Percentiles rank a stretch among this genome's conserved stretches.
phyloP scores from a whole-genome alignment of 2,113 vertebrate species.

The Pseudonaja textilis region DNA sequence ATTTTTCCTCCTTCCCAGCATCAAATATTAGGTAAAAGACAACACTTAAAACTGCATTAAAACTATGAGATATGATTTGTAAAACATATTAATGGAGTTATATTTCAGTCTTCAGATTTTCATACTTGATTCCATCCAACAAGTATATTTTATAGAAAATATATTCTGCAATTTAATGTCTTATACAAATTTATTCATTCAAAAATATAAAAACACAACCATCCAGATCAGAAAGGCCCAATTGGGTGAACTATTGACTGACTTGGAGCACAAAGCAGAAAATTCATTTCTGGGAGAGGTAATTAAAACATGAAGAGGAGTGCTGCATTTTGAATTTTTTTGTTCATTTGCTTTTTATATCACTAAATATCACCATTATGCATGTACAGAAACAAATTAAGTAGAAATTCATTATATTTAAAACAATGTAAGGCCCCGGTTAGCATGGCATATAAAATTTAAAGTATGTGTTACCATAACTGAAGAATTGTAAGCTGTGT shows the following conservation, averaged over 20 bases:
- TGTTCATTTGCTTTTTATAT: not conserved
- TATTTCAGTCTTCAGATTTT: not conserved
- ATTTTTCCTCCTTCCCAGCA: not conserved
- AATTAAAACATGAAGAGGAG: not conserved
- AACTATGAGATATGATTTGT: not conserved
- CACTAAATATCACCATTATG: not conserved
- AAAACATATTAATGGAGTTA: not conserved
- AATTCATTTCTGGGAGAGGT: not conserved
- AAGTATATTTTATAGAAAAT: not conserved
- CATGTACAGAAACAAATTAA: not conserved
- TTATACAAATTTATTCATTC: not conserved
- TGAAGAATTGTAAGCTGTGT: not conserved
- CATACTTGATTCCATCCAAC: not conserved
- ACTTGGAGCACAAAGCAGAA: not conserved
- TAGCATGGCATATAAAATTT: constrained; percentile 9
- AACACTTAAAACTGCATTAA: not conserved
- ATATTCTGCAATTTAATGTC: not conserved
- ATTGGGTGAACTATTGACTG: not conserved
- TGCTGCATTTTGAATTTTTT: too few species aligned
- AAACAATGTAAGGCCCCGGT: constrained; percentile 19
- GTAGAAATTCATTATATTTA: constrained; percentile 18
- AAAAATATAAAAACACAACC: not conserved
- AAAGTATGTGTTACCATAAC: not conserved
- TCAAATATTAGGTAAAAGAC: not conserved
- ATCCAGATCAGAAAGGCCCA: not conserved